These are phyloP conservation scores for Octodon degus DNA, from an alignment of 2,113 vertebrate species.

Conservation along the genomic window DNA sequence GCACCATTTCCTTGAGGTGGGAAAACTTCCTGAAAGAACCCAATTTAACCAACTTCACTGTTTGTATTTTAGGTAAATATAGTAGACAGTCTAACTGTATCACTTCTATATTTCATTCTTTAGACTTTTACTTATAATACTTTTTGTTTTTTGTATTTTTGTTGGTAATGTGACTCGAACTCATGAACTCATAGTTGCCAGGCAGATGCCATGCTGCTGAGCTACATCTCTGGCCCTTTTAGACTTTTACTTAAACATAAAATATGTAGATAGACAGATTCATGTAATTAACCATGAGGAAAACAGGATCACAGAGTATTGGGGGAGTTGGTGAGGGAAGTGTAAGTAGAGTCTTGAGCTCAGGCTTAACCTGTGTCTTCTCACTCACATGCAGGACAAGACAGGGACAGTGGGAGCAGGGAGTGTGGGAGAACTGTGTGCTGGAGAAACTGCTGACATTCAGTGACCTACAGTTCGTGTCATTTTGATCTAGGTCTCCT, in stretches of 20 bases:
- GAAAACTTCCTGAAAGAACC: not conserved
- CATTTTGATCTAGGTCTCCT: not conserved
- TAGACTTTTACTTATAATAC: not conserved
- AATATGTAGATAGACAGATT: constrained; percentile 1
- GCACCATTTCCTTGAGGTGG: not conserved
- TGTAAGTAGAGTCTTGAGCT: not conserved
- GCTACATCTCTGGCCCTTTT: not conserved
- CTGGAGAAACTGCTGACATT: not conserved
- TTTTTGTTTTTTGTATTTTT: too few species aligned
- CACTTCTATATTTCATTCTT: not conserved
- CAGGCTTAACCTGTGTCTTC: not conserved
- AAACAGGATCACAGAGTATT: not conserved
- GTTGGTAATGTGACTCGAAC: too few species aligned
- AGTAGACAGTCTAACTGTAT: not conserved
- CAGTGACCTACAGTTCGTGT: not conserved
- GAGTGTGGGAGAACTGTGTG: not conserved
- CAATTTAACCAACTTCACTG: not conserved
- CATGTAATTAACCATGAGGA: not conserved
- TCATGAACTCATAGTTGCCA: too few species aligned
- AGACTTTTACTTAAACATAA: constrained; percentile 35
- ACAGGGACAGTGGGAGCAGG: not conserved
- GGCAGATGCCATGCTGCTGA: too few species aligned
- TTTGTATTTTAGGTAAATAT: not conserved
- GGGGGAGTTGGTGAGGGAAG: not conserved
- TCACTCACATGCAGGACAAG: not conserved